Evolutionary conservation across 2,888 invertebrate species (phyloP), one percentile per base, ranked within the genome.

Genomic region (Anorthoa munda): DNA sequence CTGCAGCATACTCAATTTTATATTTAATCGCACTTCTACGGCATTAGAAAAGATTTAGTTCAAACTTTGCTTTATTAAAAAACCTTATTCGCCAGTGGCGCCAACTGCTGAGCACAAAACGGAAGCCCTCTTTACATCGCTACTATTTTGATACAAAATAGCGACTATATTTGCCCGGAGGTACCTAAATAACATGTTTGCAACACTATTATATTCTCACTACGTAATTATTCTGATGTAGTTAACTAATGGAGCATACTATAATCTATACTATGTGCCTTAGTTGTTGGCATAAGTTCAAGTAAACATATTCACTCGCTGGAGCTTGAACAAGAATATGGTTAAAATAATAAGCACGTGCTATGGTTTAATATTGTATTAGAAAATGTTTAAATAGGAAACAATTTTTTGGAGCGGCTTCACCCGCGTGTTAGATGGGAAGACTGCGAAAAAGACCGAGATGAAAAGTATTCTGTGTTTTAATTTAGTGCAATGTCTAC

Each of bases 221-320:
- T 26, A 72, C 48, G 18, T 66, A 66, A 77, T 65, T 60, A 79
- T 65, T 31, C 5, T 21, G 50, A 59, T 72, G 53, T 59, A 23
- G 23, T 61, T n/a, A 61, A 56, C 17, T 59, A 56, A 46, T 69
- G 31, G 59, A 50, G 2, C 18, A 17, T 59, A 15, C 13, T 21
- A n/a, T 63, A 12, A 12, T 13, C 13, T 77, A 46, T 39, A 3
- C 39, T 23, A 21, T 45, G 4, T 56, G 64, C 12, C 2, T 26
- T 45, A 56, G 56, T 75, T 59, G 48, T 59, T 51, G 15, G 21
- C 39, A 59, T 60, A 61, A 71, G 59, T 78, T 66, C 65, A 51
- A 46, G 65, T 46, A 56, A 71, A 65, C 50, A 51, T 66, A 56
- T 66, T 59, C 46, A 21, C 51, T 63, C 18, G 9, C 21, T 18